Evolutionary conservation across 2,888 invertebrate species (phyloP), one percentile per base, ranked within the genome.

Genomic region (Teleiodes luculella): DNA sequence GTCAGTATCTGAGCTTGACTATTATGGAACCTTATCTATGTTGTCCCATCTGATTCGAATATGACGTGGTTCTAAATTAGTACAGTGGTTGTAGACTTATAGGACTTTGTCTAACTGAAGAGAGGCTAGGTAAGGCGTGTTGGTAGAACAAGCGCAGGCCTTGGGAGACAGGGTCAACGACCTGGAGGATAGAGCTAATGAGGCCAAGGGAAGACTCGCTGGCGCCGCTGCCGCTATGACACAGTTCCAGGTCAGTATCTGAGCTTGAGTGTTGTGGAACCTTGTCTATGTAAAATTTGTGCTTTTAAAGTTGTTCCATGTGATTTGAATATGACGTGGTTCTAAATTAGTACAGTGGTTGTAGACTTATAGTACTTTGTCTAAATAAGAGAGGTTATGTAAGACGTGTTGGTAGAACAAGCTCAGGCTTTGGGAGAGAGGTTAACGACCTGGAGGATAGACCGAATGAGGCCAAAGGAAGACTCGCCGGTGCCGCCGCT

Each of bases 401-500:
- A n/a, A n/a, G n/a, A 94, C 56, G 92, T 97, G 39, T 91, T 94
- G 59, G 79, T 81, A 11, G 94, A 94, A 62, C 96, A 96, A 66
- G 94, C 97, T 0, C 94, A 94, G 55, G 92, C 92, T 28, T 85
- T 97, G 30, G 92, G 92, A 0, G 96, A 96, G 68, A 95, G 28
- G 93, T 95, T 61, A 92, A 93, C 28, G 95, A 96, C 60, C 84
- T 97, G 51, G 93, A 95, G 67, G 91, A 93, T 0, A 92, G 94
- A 62, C 91, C 98, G 2, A 94, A 94, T 53, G 95, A 96, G 64
- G 92, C 96, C 3, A 94, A 94, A 66, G 93, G 93, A 48, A 93
- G 94, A 62, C 80, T 97, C 51, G 96, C 96, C 61, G 95, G 95
- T 0, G 97, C 97, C 0, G 95, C 96, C 0, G 95, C 95, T 0